A percentile compares a stretch with the other conserved stretches of the same genome.
Evolutionary conservation across 2,113 vertebrate genomes (phyloP).

Genomic region (Rhinolophus sinicus): DNA sequence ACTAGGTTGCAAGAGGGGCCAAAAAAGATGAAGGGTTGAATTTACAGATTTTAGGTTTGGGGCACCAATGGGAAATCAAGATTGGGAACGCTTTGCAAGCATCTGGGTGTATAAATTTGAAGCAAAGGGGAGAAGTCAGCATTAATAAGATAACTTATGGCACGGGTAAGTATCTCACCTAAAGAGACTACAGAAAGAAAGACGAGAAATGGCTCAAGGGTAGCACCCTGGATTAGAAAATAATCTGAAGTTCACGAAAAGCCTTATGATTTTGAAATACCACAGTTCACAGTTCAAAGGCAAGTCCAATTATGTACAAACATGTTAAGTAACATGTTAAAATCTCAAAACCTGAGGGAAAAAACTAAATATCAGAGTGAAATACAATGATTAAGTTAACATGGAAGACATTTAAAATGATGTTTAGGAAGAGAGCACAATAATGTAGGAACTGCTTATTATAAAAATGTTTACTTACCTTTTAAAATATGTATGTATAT

Average conservation of each 20-base stretch:
- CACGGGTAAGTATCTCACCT: neutral
- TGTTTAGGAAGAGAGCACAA: neutral
- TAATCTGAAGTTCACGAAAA: neutral
- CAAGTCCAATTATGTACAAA: neutral
- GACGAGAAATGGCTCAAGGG: neutral
- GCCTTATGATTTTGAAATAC: neutral
- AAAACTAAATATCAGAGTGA: neutral
- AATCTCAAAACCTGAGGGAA: neutral
- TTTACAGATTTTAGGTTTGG: neutral
- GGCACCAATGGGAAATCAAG: neutral
- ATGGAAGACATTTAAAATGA: neutral
- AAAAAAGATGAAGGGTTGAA: neutral
- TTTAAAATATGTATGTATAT: neutral
- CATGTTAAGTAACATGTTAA: neutral
- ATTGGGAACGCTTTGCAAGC: neutral
- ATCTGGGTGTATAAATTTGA: neutral
- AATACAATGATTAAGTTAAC: neutral
- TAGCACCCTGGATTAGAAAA: neutral
- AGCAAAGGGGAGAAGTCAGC: neutral
- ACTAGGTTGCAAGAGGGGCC: too few species aligned
- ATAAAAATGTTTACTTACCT: neutral
- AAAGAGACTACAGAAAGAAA: neutral
- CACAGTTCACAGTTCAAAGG: neutral
- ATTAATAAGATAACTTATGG: neutral
- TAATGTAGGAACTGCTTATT: neutral